phyloP scores from a whole-genome alignment of 2,113 vertebrate genomes.

The Mus spicilegus region DNA sequence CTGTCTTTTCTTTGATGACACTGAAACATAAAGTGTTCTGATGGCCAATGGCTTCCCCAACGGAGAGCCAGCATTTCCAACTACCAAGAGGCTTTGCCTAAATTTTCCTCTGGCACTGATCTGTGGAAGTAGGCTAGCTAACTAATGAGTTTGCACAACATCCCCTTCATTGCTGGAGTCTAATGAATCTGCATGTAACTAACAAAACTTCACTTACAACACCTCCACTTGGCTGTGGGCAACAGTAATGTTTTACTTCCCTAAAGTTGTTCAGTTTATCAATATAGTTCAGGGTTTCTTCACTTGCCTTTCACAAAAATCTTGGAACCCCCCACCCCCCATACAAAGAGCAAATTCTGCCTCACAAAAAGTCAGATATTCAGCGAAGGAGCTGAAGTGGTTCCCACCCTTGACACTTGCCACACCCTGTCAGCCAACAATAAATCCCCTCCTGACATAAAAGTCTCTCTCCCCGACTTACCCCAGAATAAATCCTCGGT shows the following conservation, averaged over 20 bases:
- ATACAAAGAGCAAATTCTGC: slow-evolving; percentile 77
- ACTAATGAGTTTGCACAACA: not conserved
- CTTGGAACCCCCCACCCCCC: slow-evolving; percentile 44
- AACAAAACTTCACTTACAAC: slow-evolving; percentile 56
- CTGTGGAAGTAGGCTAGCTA: not conserved
- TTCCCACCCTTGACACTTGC: slow-evolving; percentile 79
- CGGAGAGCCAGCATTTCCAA: not conserved
- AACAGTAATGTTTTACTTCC: slow-evolving; percentile 28
- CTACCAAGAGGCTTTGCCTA: not conserved
- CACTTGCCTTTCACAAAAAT: slow-evolving; percentile 67
- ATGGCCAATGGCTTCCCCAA: not conserved
- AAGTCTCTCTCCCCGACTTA: slow-evolving; percentile 76
- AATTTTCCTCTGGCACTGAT: not conserved
- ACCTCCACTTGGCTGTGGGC: slow-evolving; percentile 49
- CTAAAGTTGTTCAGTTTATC: slow-evolving; percentile 54
- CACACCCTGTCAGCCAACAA: slow-evolving; percentile 82
- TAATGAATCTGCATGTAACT: not conserved
- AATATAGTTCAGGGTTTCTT: slow-evolving; percentile 65
- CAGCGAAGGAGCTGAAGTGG: slow-evolving; percentile 61
- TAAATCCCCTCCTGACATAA: slow-evolving; percentile 81
- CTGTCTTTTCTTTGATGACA: not conserved
- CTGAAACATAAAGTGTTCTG: not conserved
- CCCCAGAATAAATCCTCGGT: slow-evolving; percentile 77
- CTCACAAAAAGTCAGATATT: slow-evolving; percentile 78
- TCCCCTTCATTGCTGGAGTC: not conserved